A percentile compares a stretch with the other conserved stretches of the same genome.
phyloP scores from a whole-genome alignment of 2,888 invertebrate species.

The Clepsis dumicolana region DNA sequence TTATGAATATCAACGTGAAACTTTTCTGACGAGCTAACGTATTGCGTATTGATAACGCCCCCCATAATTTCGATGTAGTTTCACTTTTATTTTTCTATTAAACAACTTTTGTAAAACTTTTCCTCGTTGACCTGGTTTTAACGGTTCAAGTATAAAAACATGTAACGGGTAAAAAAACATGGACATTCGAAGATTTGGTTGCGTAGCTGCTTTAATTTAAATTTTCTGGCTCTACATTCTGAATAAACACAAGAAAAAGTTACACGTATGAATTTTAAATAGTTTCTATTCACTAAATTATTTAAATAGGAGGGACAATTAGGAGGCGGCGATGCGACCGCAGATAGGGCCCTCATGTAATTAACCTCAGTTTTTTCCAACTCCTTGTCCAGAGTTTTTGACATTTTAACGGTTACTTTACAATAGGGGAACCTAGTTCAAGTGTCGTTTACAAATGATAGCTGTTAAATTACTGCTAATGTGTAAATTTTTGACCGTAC shows the following conservation, averaged over 20 bases:
- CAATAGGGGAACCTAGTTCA: constrained; percentile 55
- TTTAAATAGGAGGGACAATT: constrained; percentile 76
- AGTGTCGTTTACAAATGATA: constrained; percentile 50
- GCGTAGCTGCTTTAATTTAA: background rate
- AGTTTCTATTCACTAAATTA: constrained; percentile 62
- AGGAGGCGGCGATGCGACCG: constrained; percentile 63
- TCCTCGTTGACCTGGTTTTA: background rate
- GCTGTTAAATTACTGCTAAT: constrained; percentile 54
- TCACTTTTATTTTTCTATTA: constrained; percentile 7
- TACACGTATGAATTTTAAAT: constrained; percentile 54
- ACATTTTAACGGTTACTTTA: constrained; percentile 67
- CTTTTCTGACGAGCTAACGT: constrained; percentile 38
- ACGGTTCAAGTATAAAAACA: background rate
- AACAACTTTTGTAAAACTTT: background rate
- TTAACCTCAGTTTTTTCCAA: constrained; percentile 64
- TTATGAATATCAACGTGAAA: constrained; percentile 62
- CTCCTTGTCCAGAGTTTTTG: constrained; percentile 60
- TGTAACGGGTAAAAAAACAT: background rate
- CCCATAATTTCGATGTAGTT: constrained; percentile 7
- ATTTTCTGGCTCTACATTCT: constrained; percentile 12
- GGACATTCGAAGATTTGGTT: background rate
- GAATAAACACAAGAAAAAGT: constrained; percentile 19
- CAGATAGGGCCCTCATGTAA: constrained; percentile 74
- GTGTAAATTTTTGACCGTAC: constrained; percentile 12
- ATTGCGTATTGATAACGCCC: constrained; percentile 37